phyloP scores from a whole-genome alignment of 1,140 invertebrate genomes.

The Acyrthosiphon pisum region DNA sequence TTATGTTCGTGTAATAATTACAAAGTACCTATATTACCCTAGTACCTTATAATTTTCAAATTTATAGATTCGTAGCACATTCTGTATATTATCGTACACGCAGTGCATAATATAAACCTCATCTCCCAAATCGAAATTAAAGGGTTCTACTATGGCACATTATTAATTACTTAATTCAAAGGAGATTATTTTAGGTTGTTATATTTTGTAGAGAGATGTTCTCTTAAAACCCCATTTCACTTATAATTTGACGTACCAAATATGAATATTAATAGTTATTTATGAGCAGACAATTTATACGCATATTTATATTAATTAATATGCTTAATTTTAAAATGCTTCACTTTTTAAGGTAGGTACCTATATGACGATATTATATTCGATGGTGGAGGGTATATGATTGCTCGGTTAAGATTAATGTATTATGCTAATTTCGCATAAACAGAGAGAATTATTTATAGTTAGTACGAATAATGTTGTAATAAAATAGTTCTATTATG shows the following conservation, averaged over 20 bases:
- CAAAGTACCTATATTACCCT: not conserved
- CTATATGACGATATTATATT: not conserved
- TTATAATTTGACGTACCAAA: not conserved
- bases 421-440: not conserved
- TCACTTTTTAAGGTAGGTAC: not conserved
- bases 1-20: not conserved
- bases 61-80: too few species aligned
- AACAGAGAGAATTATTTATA: not conserved
- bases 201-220: not conserved
- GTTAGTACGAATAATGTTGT: not conserved
- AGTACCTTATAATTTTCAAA: too few species aligned
- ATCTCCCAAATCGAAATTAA: not conserved
- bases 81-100: not conserved
- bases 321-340: not conserved
- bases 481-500: not conserved
- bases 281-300: not conserved
- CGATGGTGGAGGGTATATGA: not conserved
- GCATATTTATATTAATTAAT: not conserved
- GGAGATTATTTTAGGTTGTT: not conserved
- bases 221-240: not conserved
- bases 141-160: not conserved
- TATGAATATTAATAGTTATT: slow-evolving; percentile 16
- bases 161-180: slow-evolving; percentile 1
- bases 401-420: not conserved
- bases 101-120: not conserved